Conservation (phyloP, 2,797 vertebrate species). For the Gymnothorax javanicus region DNA sequence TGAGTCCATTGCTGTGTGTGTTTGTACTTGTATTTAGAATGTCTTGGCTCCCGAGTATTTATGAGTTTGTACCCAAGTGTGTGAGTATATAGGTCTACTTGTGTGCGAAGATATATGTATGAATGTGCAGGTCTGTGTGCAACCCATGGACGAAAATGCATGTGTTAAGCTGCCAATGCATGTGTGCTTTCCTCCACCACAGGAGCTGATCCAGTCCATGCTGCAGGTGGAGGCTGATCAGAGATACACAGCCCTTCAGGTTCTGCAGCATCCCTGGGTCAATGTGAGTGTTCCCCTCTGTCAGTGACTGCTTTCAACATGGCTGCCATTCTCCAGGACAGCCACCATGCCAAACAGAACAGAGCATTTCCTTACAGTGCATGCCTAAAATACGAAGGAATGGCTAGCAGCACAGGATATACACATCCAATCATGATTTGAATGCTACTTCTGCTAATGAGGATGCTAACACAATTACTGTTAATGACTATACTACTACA, state of each 20-base stretch:
- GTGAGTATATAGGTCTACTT: background rate
- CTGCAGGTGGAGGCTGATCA: conserved; percentile 94
- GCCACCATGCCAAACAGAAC: too few species aligned
- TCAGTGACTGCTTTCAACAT: background rate
- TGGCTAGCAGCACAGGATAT: too few species aligned
- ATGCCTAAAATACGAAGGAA: too few species aligned
- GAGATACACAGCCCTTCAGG: conserved; percentile 90
- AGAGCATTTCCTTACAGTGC: too few species aligned
- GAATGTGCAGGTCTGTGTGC: background rate
- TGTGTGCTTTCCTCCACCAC: conserved; percentile 45
- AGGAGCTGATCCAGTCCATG: conserved; percentile 97
- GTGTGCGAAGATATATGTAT: background rate
- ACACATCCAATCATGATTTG: too few species aligned
- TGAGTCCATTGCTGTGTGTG: background rate
- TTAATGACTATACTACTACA: too few species aligned
- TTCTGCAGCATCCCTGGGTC: conserved; percentile 96
- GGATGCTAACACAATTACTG: too few species aligned
- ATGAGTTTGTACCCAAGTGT: background rate
- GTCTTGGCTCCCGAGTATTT: background rate
- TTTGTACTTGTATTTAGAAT: background rate
- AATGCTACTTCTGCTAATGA: too few species aligned
- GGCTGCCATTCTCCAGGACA: too few species aligned
- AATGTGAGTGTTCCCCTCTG: conserved; percentile 77
- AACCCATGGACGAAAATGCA: background rate
- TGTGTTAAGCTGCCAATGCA: background rate